These are phyloP conservation scores for Anolis apletophallus DNA, from an alignment of 2,797 vertebrate genomes.

Conservation along the genomic window DNA sequence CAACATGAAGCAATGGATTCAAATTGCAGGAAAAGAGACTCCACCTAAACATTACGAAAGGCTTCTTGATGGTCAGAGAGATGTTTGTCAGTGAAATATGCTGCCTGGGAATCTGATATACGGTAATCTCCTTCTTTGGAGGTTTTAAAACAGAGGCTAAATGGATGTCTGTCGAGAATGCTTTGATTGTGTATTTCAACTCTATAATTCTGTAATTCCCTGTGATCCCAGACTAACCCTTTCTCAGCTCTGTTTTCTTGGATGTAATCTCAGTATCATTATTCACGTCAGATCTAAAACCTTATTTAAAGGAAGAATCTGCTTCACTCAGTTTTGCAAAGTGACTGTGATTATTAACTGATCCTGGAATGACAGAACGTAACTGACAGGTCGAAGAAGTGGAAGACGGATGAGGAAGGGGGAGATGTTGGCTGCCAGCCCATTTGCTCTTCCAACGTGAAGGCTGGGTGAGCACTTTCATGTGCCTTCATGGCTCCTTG, in stretches of 20 bases:
- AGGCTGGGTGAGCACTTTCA: background rate
- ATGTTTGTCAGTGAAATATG: too few species aligned
- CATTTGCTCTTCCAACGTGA: constrained; percentile 25
- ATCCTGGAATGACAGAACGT: background rate
- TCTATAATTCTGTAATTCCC: background rate
- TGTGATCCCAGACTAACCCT: background rate
- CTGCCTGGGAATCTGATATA: too few species aligned
- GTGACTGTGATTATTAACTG: constrained; percentile 35
- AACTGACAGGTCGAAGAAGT: accelerated
- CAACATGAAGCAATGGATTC: background rate
- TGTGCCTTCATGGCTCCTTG: background rate
- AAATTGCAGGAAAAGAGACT: too few species aligned
- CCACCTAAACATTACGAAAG: too few species aligned
- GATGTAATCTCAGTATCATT: background rate
- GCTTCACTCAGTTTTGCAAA: background rate
- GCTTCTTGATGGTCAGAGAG: too few species aligned
- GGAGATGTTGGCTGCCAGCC: constrained; percentile 47
- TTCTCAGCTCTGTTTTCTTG: background rate
- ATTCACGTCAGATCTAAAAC: background rate
- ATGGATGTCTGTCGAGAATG: too few species aligned
- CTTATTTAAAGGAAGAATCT: background rate
- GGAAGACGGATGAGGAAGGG: background rate
- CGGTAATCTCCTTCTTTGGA: too few species aligned
- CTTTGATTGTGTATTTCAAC: background rate
- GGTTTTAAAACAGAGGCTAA: too few species aligned